Base-by-base conservation (phyloP, 1,140 invertebrate genomes). In the Elysia chlorotica region DNA sequence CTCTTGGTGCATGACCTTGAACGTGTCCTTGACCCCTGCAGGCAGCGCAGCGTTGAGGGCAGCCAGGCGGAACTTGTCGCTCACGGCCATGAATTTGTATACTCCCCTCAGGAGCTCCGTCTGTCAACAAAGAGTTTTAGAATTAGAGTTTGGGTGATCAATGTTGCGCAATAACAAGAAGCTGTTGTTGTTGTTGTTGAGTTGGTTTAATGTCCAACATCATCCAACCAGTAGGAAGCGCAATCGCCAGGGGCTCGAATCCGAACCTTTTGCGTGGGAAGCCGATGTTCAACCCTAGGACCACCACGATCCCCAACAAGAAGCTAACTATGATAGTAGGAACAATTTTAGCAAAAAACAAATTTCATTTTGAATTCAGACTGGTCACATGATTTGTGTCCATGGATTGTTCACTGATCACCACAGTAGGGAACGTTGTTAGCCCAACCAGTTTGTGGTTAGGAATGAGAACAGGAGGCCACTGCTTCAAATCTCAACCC, bases 1-100 rank as follows among this genome's bases (percentile, higher is more conserved):
- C 25, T 69, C 67, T 25, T 69, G 67, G 30, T 69, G 67, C 17
- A 69, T 21, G 10, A 69, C 10, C 21, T 59, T 57, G 41, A 69
- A 69, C 5, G 33, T 69, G 67, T 69, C 67, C 35, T 69, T 69
- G 36, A 69, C 67, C 31, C 67, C 67, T 2, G 67, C 3, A 38
- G 67, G 31, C 54, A 69, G 23, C 10, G 67, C 33, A 21, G 54
- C 31, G 33, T 36, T 69, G 31, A 69, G 67, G 21, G 67, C 67
- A 59, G 67, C 54, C 31, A 69, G 25, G 5, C 67, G 30, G 67
- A 59, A 69, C 28, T 59, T 69, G 41, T 69, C 67, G 37, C 53
- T 59, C 21, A 69, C 54, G 36, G 30, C 33, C 67, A 69, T 69
- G 3, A 69, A 3, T 37, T 69, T 69, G 54, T 69, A 59, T 4